Conservation (phyloP, 2,888 invertebrate species). For the Drosophila formosana region DNA sequence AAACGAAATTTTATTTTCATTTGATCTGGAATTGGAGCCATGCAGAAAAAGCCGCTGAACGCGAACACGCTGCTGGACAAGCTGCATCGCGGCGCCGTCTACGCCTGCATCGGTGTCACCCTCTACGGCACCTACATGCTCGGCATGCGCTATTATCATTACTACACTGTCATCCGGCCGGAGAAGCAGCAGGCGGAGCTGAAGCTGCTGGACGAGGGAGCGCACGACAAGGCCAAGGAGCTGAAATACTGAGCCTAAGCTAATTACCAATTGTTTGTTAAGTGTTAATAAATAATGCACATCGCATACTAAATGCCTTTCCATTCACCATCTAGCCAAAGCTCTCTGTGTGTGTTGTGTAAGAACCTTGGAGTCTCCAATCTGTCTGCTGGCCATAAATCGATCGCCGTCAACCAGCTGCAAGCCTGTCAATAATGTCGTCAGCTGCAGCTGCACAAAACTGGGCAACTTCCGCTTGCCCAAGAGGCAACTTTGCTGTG, state of each 20-base stretch:
- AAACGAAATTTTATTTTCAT: background rate
- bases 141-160: slow-evolving; percentile 85
- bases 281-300: slow-evolving; percentile 61
- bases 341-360: slow-evolving; percentile 54
- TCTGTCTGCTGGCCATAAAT: slow-evolving; percentile 53
- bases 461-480: slow-evolving; percentile 64
- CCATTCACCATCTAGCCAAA: background rate
- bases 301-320: background rate
- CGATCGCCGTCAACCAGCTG: slow-evolving; percentile 14
- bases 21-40: slow-evolving; percentile 12
- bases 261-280: slow-evolving; percentile 49
- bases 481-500: slow-evolving; percentile 20
- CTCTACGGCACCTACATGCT: slow-evolving; percentile 85
- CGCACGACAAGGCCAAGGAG: slow-evolving; percentile 84
- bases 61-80: slow-evolving; percentile 85
- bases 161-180: slow-evolving; percentile 86
- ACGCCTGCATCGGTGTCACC: slow-evolving; percentile 87
- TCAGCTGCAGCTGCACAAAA: slow-evolving; percentile 41
- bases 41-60: slow-evolving; percentile 83
- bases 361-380: slow-evolving; percentile 27
- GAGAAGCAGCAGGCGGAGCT: slow-evolving; percentile 84
- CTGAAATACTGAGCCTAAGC: slow-evolving; percentile 74
- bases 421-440: slow-evolving; percentile 45
- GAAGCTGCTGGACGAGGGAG: slow-evolving; percentile 86
- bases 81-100: slow-evolving; percentile 87